Percentiles rank a stretch among this genome's conserved stretches.
Evolutionary conservation across 1,140 invertebrate species (phyloP).

Genomic region (Hestina assimilis): DNA sequence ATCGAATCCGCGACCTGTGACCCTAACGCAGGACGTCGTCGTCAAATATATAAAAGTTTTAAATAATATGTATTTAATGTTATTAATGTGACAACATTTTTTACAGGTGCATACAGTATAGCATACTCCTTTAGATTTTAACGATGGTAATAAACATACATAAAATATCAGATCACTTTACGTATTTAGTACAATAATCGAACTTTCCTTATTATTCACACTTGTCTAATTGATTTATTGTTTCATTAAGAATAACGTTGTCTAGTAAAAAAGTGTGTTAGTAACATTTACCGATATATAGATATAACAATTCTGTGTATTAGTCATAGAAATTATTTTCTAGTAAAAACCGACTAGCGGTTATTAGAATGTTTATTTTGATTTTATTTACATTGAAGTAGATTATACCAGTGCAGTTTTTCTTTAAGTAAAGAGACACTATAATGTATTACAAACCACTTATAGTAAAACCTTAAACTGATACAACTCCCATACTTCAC

Average conservation of each 20-base stretch:
- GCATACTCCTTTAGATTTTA: conserved; percentile 33
- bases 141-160: conserved; percentile 34
- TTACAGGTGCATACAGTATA: conserved; percentile 38
- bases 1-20: too few species aligned
- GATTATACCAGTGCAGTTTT: conserved; percentile 44
- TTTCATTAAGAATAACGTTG: conserved; percentile 31
- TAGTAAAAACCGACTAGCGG: conserved; percentile 67
- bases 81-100: conserved; percentile 23
- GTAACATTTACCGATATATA: conserved; percentile 47
- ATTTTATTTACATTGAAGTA: conserved; percentile 52
- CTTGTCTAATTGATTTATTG: conserved; percentile 47
- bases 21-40: too few species aligned
- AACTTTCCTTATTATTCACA: conserved; percentile 52
- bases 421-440: conserved; percentile 48
- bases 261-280: conserved; percentile 64
- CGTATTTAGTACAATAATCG: conserved; percentile 33
- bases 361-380: conserved; percentile 55
- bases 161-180: conserved; percentile 25
- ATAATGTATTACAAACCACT: conserved; percentile 39
- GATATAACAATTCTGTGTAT: conserved; percentile 45
- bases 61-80: too few species aligned
- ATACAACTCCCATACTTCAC: conserved; percentile 44
- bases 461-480: conserved; percentile 42
- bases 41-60: too few species aligned
- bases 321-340: conserved; percentile 54